Base-by-base conservation (phyloP, 2,888 invertebrate genomes). In the Acrobasis suavella region DNA sequence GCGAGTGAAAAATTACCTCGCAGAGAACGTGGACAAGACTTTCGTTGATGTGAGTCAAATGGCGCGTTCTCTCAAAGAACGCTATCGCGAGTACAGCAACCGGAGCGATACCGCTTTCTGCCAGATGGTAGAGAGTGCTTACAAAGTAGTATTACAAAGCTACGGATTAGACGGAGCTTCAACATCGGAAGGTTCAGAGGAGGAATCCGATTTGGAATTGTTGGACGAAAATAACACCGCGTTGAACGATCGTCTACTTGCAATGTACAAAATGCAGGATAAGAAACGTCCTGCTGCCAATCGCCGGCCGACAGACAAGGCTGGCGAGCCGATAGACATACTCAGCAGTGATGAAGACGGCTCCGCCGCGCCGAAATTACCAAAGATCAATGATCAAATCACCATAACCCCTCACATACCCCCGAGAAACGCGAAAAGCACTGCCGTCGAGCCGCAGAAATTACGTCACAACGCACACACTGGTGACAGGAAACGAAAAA, bases 21-120 rank as follows among this genome's bases (percentile, higher is more conserved):
- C 96, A 69, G 95, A 95, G 74, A 96, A 97, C 90, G 95, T 95
- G 67, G 95, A 96, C 75, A 95, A 96, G 86, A 95, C 95, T 9
- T 96, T 95, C 81, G 94, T 97, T 69, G 96, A 97, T 93, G 95
- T 97, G 64, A 95, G 95, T 80, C 94, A 95, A 78, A 97, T 97
- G 96, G 96, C 97, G 73, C 96, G 96, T 82, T 94, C 95, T 73
- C 93, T 97, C 61, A 96, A 96, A 89, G 94, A 93, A 74, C 94
- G 94, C 73, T 91, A 91, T 76, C 90, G 95, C 62, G 97, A 98
- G 77, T 98, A 98, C 89, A 94, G 94, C 64, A 95, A 95, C 76
- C 95, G 96, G 77, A 97, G 97, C 87, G 94, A 95, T 66, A 94
- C 93, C 63, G 96, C 96, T n/a, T 97, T 98, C 83, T 94, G 95